These are phyloP conservation scores for Epiblema foenella DNA, from an alignment of 2,888 invertebrate genomes.

Conservation along the genomic window DNA sequence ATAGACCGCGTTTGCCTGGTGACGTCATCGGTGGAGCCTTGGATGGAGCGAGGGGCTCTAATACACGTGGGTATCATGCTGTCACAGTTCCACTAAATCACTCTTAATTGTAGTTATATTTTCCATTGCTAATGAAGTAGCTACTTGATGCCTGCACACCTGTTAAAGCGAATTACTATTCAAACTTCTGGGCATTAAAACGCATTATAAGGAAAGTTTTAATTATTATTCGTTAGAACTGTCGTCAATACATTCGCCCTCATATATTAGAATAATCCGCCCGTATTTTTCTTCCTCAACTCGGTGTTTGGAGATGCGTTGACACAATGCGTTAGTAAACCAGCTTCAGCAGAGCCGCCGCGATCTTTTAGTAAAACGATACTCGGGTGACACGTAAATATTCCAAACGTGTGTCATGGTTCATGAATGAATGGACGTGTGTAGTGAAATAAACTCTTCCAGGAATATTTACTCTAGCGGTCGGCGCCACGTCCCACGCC, in stretches of 20 bases:
- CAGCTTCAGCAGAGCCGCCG: slow-evolving; percentile 56
- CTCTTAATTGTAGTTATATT: slow-evolving; percentile 11
- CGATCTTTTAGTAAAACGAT: slow-evolving; percentile 49
- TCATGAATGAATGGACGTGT: slow-evolving; percentile 73
- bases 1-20: slow-evolving; percentile 88
- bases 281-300: slow-evolving; percentile 52
- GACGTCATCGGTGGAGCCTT: slow-evolving; percentile 92
- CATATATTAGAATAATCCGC: slow-evolving; percentile 48
- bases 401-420: slow-evolving; percentile 59
- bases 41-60: slow-evolving; percentile 88
- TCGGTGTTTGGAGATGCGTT: slow-evolving; percentile 51
- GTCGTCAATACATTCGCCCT: slow-evolving; percentile 43
- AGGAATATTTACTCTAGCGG: slow-evolving; percentile 73
- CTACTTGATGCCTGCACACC: neutral
- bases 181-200: slow-evolving; percentile 48
- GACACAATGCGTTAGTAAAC: slow-evolving; percentile 60
- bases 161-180: slow-evolving; percentile 1
- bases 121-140: slow-evolving; percentile 28
- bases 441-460: slow-evolving; percentile 71
- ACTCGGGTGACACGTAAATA: slow-evolving; percentile 51
- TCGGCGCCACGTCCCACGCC: slow-evolving; percentile 69
- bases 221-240: slow-evolving; percentile 37
- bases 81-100: slow-evolving; percentile 52
- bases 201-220: slow-evolving; percentile 12
- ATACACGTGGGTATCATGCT: slow-evolving; percentile 89